Base-by-base conservation (phyloP, 2,797 vertebrate genomes). In the Chiloscyllium punctatum region DNA sequence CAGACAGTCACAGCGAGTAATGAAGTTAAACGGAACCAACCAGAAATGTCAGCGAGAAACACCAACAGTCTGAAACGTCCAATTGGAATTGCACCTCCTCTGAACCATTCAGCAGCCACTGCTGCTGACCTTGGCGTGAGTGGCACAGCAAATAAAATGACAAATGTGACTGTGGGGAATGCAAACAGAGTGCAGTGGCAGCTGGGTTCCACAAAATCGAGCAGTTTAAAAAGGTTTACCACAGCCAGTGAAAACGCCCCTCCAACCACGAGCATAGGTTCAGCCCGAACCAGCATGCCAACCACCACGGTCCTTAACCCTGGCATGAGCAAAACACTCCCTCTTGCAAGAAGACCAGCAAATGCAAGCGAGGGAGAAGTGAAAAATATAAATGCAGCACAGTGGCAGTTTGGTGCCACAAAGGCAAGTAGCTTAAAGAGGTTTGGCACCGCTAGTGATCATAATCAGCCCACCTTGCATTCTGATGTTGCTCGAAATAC, bases 341-440 rank as follows among this genome's bases (percentile, higher is more conserved):
- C 3, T 16, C 18, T 96, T 66, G 96, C 96, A 71, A 95, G 96
- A 33, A 37, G 96, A 7, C 96, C 96, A 74, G 95, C 96, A 0
- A 7, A 90, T 42, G 42, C 48, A 30, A 53, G 2, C 33, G 68
- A 71, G 16, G 94, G 96, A 95, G 7, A 91, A 95, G 30, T 95
- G 88, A 86, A 95, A 96, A 51, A n/a, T 57, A 13, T 37, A 48
- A 9, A 69, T 68, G 23, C 18, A 74, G 27, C 72, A 25, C 33
- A 33, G 15, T 95, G 96, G 96, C 74, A 23, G 96, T 37, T 51
- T 92, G 97, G 94, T 97, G n/a, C 96, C 98, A 96, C 97, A 90
- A 98, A 98, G 96, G 97, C 97, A 68, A 97, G 97, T 95, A 97
- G 98, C 42, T 96, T 98, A 96, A 98, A 98, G 94, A 97, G 96